Evolutionary conservation across 1,140 invertebrate species (phyloP), one percentile per base, ranked within the genome.

Genomic region (Babylonia areolata): DNA sequence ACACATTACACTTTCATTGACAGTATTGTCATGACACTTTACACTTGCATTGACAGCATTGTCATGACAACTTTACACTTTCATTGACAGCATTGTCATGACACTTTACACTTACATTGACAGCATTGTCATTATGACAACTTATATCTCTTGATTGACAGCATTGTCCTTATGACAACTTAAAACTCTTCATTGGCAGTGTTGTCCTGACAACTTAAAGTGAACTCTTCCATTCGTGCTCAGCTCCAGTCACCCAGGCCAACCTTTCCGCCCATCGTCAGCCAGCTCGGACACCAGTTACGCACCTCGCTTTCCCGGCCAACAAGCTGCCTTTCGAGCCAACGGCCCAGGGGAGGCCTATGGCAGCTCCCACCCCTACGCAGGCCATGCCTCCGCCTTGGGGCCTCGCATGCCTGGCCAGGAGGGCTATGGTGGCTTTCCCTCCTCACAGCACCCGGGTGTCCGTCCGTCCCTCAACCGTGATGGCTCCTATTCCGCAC

Each of bases 331-430:
- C 15, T 84, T 73, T 39, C 35, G 82, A 79, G 87, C 79, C 23
- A 78, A 81, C 33, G 86, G 85, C 15, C 84, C 88, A 28, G 87
- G 88, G n/a, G 88, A 89, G 28, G 85, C 87, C 12, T 87, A 71
- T 80, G 86, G 71, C 31, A 79, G 71, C 58, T 40, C 86, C 2
- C 87, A 83, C 33, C 87, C 82, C 83, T 90, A 84, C 81, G 75
- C 87, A 82, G 82, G 86, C 51, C 86, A 87, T 40, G 77, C 81
- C 12, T 87, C 85, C 11, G 79, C 81, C 64, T 87, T 85, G 81
- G 88, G 87, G 35, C 87, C 88, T 37, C 75, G 88, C 71, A 89
- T 90, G 20, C 87, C 90, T 37, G 88, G 91, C 82, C 88, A 90
- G 75, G 89, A 91, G n/a, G 87, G 86, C 71, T 90, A 90, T 81